A percentile compares a stretch with the other conserved stretches of the same genome.
phyloP scores from a whole-genome alignment of 2,888 invertebrate species.

The Folsomia manolachei region DNA sequence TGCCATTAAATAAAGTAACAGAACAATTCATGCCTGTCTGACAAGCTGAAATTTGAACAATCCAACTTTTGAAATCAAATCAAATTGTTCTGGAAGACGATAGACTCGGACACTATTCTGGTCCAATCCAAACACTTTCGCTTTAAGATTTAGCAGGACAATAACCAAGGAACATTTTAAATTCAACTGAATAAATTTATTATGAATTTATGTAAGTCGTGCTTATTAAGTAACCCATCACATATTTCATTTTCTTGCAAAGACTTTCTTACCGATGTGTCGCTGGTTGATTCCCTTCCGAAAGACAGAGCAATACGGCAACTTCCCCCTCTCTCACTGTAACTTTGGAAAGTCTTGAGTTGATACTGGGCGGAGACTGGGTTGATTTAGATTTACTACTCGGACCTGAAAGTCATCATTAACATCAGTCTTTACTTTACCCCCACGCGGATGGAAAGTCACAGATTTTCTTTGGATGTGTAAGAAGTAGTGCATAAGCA shows the following conservation, averaged over 20 bases:
- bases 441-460: neutral
- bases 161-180: no score
- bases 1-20: no score
- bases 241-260: no score
- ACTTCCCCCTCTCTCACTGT: slow-evolving; percentile 54
- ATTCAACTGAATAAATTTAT: no score
- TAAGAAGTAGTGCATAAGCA: no score
- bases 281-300: slow-evolving; percentile 57
- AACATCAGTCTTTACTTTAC: neutral
- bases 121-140: no score
- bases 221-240: no score
- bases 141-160: no score
- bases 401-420: slow-evolving; percentile 15
- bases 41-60: neutral
- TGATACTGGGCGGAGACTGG: slow-evolving; percentile 32
- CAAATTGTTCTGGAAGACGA: neutral
- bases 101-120: no score
- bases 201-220: no score
- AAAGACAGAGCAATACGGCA: slow-evolving; percentile 58
- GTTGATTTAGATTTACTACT: slow-evolving; percentile 18
- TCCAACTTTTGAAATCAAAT: slow-evolving; percentile 4
- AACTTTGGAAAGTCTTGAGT: slow-evolving; percentile 31
- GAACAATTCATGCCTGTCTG: no score
- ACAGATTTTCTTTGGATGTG: neutral
- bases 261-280: slow-evolving; percentile 48